Percentiles rank a stretch among this genome's conserved stretches.
These are phyloP conservation scores for Formica aserva DNA, from an alignment of 2,888 invertebrate species.

Conservation along the genomic window DNA sequence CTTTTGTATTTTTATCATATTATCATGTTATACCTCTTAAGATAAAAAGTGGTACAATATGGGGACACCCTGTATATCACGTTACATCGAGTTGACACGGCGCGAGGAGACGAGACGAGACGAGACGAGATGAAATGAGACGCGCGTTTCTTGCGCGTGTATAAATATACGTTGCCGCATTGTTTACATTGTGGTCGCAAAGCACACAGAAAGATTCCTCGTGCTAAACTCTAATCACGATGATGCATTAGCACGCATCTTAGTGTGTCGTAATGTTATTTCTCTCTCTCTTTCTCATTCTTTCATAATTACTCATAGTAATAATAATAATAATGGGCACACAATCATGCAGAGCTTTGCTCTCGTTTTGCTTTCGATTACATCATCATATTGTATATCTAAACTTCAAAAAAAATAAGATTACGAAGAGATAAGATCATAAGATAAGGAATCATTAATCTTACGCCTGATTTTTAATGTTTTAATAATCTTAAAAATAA, in stretches of 20 bases:
- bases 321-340: not conserved
- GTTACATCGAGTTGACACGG: not conserved
- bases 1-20: not conserved
- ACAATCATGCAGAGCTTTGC: not conserved
- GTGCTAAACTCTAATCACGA: constrained; percentile 26
- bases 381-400: not conserved
- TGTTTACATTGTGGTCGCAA: constrained; percentile 48
- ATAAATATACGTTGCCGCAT: constrained; percentile 46
- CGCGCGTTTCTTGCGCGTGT: not conserved
- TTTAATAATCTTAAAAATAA: not conserved
- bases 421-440: not conserved
- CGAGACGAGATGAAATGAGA: not conserved
- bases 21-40: not conserved
- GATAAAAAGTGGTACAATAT: not conserved
- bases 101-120: not conserved
- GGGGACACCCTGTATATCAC: constrained; percentile 1
- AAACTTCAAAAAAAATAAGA: not conserved
- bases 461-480: not conserved
- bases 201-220: constrained; percentile 43
- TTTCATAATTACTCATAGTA: not conserved
- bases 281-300: not conserved
- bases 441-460: not conserved
- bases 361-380: not conserved
- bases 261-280: constrained; percentile 6
- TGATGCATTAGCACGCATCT: constrained; percentile 23